These are phyloP conservation scores for Xanthostigma xanthostigma DNA, from an alignment of 2,888 invertebrate species.

Conservation along the genomic window DNA sequence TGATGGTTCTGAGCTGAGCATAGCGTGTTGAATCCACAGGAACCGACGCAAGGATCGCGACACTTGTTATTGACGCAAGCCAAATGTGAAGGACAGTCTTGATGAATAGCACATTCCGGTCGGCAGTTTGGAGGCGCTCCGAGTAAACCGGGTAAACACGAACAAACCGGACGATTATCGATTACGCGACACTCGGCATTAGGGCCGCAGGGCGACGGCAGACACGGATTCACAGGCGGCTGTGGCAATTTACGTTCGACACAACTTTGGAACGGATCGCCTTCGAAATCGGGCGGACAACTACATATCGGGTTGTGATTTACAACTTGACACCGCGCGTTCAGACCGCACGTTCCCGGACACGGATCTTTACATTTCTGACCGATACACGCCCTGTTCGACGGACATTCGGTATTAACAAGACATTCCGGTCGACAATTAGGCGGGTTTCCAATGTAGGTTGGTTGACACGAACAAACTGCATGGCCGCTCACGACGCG, in stretches of 20 bases:
- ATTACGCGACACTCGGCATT: constrained; percentile 50
- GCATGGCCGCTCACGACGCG: constrained; percentile 37
- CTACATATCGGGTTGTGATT: constrained; percentile 49
- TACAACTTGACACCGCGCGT: constrained; percentile 40
- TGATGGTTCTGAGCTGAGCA: constrained; percentile 61
- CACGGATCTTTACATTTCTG: constrained; percentile 50
- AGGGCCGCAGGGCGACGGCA: constrained; percentile 56
- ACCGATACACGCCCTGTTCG: constrained; percentile 42
- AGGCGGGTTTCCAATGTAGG: constrained; percentile 42
- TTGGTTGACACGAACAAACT: constrained; percentile 43
- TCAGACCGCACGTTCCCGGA: constrained; percentile 39
- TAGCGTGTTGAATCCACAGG: constrained; percentile 61
- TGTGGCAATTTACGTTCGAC: constrained; percentile 22
- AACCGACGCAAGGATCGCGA: constrained; percentile 58
- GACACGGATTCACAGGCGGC: constrained; percentile 41
- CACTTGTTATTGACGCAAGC: constrained; percentile 60
- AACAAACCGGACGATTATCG: constrained; percentile 52
- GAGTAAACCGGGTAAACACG: constrained; percentile 57
- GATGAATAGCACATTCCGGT: constrained; percentile 62
- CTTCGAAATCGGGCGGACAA: constrained; percentile 40
- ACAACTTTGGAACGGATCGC: constrained; percentile 43
- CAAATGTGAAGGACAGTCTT: constrained; percentile 59
- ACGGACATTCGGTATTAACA: constrained; percentile 41
- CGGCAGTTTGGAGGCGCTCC: constrained; percentile 66
- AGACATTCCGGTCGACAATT: constrained; percentile 43